Evolutionary conservation across 2,888 invertebrate species (phyloP).

Genomic region (Troglohyphantes excavatus): DNA sequence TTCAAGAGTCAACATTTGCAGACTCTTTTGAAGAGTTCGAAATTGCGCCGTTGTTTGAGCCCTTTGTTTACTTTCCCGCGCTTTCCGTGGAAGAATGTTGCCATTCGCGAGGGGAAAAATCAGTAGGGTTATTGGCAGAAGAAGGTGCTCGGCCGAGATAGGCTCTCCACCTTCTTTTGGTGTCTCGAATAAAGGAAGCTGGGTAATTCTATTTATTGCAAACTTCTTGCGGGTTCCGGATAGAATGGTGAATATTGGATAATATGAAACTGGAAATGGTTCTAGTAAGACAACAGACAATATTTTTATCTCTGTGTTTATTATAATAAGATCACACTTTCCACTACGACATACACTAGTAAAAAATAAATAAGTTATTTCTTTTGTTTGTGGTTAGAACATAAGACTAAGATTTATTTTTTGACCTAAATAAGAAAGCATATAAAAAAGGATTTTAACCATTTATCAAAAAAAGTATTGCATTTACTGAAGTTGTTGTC

Average conservation of each 20-base stretch:
- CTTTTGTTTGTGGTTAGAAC: no score
- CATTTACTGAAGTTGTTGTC: no score
- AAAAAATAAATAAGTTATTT: no score
- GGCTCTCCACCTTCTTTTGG: not conserved
- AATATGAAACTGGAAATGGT: not conserved
- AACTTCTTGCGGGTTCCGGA: not conserved
- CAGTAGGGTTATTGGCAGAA: conserved; percentile 19
- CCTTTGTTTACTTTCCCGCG: conserved; percentile 58
- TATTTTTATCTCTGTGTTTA: no score
- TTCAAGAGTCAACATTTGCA: conserved; percentile 46
- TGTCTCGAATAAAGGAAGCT: not conserved
- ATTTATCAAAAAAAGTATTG: no score
- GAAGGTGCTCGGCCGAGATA: not conserved
- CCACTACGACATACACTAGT: no score
- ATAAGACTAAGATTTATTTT: no score
- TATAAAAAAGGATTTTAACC: no score
- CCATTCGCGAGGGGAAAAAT: conserved; percentile 2
- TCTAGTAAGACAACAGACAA: not conserved
- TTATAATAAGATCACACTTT: no score
- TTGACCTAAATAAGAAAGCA: no score
- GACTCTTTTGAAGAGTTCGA: conserved; percentile 24
- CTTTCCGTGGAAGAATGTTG: conserved; percentile 6
- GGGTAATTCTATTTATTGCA: not conserved
- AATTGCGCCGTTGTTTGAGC: conserved; percentile 48
- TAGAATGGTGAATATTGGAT: not conserved